Base-by-base conservation (phyloP, 2,888 invertebrate species). In the Leptinotarsa peninsularis region DNA sequence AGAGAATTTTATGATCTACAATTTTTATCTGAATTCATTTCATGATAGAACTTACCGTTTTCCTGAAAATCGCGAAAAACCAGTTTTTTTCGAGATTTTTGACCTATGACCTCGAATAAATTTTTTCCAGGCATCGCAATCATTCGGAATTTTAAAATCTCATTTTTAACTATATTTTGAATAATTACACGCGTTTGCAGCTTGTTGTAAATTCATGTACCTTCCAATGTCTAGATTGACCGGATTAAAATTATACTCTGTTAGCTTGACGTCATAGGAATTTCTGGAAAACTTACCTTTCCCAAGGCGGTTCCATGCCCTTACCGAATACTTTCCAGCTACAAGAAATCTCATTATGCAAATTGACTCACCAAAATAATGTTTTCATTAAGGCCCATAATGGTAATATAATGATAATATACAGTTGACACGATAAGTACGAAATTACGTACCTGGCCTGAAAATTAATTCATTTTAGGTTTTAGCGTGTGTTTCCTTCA, bases 401-500 rank as follows among this genome's bases (percentile, higher is more conserved):
- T 72, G 71, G 71, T 73, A 52, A 66, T 68, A 72, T 78, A 71
- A 75, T 75, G 75, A 71, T 78, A 75, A 74, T 78, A 75, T 72
- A 73, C 69, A 75, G 75, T 75, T 72, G 72, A 74, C 75, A 75
- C 72, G 75, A 78, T 77, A 75, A 75, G 75, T 71, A 73, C 67
- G 52, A 75, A 77, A 74, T 75, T 78, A 78, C 75, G 73, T 72
- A 75, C 54, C 63, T 71, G 52, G 54, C 49, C 49, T 67, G 43
- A 63, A 60, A 75, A 71, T 67, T 71, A 67, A 71, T 71, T 67
- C 67, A 67, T 68, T 67, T 63, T 71, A 49, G 14, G 70, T 50
- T 60, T 60, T 60, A 4, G 60, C 23, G 56, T 4, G 67, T 49
- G 21, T 67, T 63, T 67, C 67, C n/a, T 58, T 63, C 52, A 60